A percentile compares a stretch with the other conserved stretches of the same genome.
Evolutionary conservation across 2,113 vertebrate genomes (phyloP).

Genomic region (human): DNA sequence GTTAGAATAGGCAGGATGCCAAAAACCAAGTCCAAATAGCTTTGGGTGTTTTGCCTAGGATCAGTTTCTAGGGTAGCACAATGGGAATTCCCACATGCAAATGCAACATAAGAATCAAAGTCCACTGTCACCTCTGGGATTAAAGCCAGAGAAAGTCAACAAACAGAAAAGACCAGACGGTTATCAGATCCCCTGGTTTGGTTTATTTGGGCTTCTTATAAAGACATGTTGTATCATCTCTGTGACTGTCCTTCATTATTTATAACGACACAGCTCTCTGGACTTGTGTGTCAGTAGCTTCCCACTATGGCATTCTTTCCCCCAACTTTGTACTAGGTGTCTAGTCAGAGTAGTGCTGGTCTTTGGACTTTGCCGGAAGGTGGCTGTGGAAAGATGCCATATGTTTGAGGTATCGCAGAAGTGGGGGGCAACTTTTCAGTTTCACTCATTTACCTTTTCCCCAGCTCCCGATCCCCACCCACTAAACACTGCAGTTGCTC

Average conservation of each 20-base stretch:
- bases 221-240: not conserved
- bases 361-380: not conserved
- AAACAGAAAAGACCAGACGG: constrained; percentile 9
- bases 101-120: not conserved
- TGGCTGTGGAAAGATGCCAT: not conserved
- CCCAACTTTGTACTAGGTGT: not conserved
- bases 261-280: not conserved
- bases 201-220: not conserved
- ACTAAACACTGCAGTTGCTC: not conserved
- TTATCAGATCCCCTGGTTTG: not conserved
- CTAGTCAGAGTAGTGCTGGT: not conserved
- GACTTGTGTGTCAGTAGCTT: not conserved
- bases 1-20: not conserved
- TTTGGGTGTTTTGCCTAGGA: constrained; percentile 42
- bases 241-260: not conserved
- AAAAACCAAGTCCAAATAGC: constrained; percentile 15
- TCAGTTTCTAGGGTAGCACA: constrained; percentile 8
- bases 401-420: not conserved
- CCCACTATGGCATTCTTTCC: not conserved
- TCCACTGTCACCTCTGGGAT: constrained; percentile 22
- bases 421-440: not conserved
- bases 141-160: constrained; percentile 29
- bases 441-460: not conserved
- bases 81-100: constrained; percentile 23
- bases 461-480: not conserved